These are phyloP conservation scores for Tachina lurida DNA, from an alignment of 2,888 invertebrate species.

Conservation along the genomic window DNA sequence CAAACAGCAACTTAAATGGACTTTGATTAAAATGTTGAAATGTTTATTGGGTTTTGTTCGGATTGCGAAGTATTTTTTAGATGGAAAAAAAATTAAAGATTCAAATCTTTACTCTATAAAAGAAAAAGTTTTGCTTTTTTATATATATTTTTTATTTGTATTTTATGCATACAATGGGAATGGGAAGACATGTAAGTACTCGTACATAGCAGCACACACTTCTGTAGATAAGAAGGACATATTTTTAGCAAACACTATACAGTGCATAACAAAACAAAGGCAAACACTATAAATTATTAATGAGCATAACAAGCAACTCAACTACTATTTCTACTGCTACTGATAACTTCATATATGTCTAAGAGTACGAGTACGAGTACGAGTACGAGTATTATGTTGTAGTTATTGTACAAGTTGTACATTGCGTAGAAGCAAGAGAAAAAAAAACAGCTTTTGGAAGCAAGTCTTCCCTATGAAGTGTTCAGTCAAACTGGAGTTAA, in stretches of 20 bases:
- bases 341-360: constrained; percentile 19
- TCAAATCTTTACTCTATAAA: constrained; percentile 60
- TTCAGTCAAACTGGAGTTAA: not conserved
- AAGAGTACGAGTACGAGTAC: not conserved
- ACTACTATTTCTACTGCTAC: constrained; percentile 7
- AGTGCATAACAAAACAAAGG: constrained; percentile 53
- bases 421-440: not conserved
- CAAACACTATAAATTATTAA: constrained; percentile 58
- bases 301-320: constrained; percentile 46
- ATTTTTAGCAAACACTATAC: constrained; percentile 18
- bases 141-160: constrained; percentile 29
- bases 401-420: not conserved
- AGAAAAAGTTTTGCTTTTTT: constrained; percentile 55
- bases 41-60: constrained; percentile 60
- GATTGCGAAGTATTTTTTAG: constrained; percentile 42
- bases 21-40: constrained; percentile 65
- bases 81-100: constrained; percentile 53
- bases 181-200: not conserved
- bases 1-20: constrained; percentile 33
- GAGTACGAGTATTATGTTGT: too few species aligned
- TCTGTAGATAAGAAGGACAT: constrained; percentile 21
- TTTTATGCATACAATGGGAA: constrained; percentile 46
- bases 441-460: not conserved
- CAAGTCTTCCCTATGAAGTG: not conserved
- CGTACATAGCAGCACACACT: not conserved